Conservation (phyloP, 2,113 vertebrate species). For the Hippocampus comes region DNA sequence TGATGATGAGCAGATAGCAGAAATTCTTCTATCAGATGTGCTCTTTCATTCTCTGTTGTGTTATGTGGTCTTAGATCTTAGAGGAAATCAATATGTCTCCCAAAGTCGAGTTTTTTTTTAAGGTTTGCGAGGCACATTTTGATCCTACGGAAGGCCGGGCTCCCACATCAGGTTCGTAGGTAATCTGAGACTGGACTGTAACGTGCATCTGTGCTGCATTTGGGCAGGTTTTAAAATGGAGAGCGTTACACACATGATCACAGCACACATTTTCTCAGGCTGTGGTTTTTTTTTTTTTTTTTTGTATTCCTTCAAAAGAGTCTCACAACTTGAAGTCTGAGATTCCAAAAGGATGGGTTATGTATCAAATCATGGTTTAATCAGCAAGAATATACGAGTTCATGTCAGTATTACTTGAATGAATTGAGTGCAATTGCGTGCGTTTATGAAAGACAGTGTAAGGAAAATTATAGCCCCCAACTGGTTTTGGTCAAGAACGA, state of each 20-base stretch:
- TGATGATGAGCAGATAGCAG: constrained; percentile 35
- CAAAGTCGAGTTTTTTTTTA: constrained; percentile 20
- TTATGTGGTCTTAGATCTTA: constrained; percentile 27
- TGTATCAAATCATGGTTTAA: not conserved
- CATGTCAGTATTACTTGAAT: not conserved
- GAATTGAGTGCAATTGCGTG: not conserved
- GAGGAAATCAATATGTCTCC: constrained; percentile 47
- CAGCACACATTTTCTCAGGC: not conserved
- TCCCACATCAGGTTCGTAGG: not conserved
- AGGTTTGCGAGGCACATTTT: constrained; percentile 27
- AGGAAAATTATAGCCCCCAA: not conserved
- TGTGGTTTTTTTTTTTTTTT: not conserved
- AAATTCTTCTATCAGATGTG: constrained; percentile 1
- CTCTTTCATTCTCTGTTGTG: constrained; percentile 4
- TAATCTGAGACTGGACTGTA: not conserved
- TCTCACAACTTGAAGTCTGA: not conserved
- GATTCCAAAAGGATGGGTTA: not conserved
- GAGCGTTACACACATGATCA: not conserved
- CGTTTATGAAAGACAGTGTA: not conserved
- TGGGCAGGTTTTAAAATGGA: constrained; percentile 7
- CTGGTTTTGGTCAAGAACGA: constrained; percentile 9
- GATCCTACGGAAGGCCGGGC: constrained; percentile 12
- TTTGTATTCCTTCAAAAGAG: not conserved
- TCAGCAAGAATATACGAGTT: not conserved
- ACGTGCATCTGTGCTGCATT: constrained; percentile 7